These are phyloP conservation scores for Pocota personata DNA, from an alignment of 2,888 invertebrate genomes.

Conservation along the genomic window DNA sequence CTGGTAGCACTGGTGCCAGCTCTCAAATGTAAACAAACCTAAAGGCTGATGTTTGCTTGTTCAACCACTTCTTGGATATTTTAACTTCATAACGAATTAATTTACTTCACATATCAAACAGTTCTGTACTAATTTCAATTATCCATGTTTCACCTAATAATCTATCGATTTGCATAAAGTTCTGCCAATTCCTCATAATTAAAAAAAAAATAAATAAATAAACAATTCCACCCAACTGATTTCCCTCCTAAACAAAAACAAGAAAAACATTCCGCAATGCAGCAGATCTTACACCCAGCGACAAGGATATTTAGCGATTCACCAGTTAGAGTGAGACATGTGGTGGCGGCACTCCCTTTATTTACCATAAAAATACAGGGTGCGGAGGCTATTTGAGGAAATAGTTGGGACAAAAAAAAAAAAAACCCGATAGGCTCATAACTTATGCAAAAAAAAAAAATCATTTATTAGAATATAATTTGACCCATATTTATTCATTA, in stretches of 20 bases:
- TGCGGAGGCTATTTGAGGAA: no score
- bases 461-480: no score
- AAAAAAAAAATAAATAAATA: background rate
- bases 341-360: background rate
- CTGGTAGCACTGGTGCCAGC: no score
- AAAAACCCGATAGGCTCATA: no score
- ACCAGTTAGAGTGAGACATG: conserved; percentile 19
- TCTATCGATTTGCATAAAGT: background rate
- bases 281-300: background rate
- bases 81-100: no score
- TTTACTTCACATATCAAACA: no score
- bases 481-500: no score
- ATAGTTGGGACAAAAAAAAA: no score
- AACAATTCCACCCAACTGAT: background rate
- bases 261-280: background rate
- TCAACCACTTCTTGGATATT: no score
- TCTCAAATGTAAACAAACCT: no score
- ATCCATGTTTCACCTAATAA: background rate
- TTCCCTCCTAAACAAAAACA: conserved; percentile 28
- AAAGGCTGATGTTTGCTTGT: background rate
- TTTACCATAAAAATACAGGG: background rate
- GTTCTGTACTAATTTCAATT: no score
- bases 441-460: no score
- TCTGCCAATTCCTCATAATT: background rate
- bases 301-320: conserved; percentile 33